A percentile compares a stretch with the other conserved stretches of the same genome.
Evolutionary conservation across 1,140 invertebrate species (phyloP).

Genomic region (Aphis craccivora): DNA sequence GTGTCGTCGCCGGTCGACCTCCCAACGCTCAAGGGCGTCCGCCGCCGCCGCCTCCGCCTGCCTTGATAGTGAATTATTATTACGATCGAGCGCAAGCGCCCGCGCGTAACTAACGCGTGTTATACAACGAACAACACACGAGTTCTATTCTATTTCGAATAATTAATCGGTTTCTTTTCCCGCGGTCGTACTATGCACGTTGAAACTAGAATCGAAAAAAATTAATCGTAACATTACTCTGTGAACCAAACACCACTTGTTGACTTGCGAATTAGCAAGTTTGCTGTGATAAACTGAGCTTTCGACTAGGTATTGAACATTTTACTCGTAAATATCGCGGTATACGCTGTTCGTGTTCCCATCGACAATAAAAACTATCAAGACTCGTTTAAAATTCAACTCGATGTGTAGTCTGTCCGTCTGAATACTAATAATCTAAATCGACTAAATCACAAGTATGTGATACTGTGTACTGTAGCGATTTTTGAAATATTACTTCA

Average conservation of each 20-base stretch:
- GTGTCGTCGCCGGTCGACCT: slow-evolving; percentile 28
- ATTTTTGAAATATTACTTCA: background rate
- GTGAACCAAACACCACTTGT: background rate
- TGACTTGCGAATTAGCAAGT: background rate
- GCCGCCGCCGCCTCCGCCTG: background rate
- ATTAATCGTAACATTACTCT: background rate
- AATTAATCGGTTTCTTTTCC: background rate
- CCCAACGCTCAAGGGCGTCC: slow-evolving; percentile 33
- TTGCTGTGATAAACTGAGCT: background rate
- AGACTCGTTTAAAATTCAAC: background rate
- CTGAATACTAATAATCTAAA: background rate
- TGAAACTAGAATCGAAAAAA: background rate
- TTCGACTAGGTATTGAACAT: background rate
- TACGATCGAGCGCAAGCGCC: background rate
- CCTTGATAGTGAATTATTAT: background rate
- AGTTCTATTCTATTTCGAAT: background rate
- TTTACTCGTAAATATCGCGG: too few species aligned
- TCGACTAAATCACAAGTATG: too few species aligned
- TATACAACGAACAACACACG: background rate
- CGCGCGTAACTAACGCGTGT: background rate
- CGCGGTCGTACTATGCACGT: background rate
- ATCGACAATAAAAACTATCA: background rate
- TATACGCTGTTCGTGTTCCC: background rate
- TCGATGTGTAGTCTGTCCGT: background rate
- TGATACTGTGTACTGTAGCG: too few species aligned